Evolutionary conservation across 2,113 vertebrate species (phyloP), one percentile per base, ranked within the genome.

Genomic region (Aldabrachelys gigantea): DNA sequence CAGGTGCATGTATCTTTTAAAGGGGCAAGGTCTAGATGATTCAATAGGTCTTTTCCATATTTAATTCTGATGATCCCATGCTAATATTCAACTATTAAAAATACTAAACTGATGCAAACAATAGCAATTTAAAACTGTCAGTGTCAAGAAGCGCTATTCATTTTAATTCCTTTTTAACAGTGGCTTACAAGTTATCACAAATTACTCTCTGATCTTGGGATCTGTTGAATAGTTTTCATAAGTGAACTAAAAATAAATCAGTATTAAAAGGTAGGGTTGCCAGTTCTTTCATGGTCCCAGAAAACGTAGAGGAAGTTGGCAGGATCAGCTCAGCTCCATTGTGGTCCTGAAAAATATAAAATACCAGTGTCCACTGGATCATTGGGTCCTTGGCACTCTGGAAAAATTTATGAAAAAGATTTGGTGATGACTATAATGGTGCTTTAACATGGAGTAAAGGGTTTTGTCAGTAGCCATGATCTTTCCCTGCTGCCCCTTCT

Each of bases 341-440:
- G 96, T 89, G 90, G 72, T 97, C 96, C 97, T 96, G 95, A 96
- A 96, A 97, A 96, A 96, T 95, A 97, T 88, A 97, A 97, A 97
- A 97, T 92, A 97, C 88, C 96, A 97, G 84, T 88, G 57, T 97
- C 92, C 84, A 96, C 86, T 96, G 96, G 92, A 98, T 97, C 97
- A 96, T 49, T 96, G 89, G 95, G 93, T 96, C 96, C 97, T 97
- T 96, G 82, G 93, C 86, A 97, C 89, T 91, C 86, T 62, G 47
- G 52, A 81, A 95, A 35, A 91, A 89, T 50, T 94, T 75, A 96
- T 82, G 95, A 95, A 94, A 89, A 88, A 91, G 82, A 92, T 89
- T 92, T 94, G 93, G 89, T 95, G 91, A 96, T 92, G 89, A 95
- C 16, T 3, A 0, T 90, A 91, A 91, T 10, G 24, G 76, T 91